Evolutionary conservation across 2,888 invertebrate species (phyloP).

Genomic region (Nomada goodeniana): DNA sequence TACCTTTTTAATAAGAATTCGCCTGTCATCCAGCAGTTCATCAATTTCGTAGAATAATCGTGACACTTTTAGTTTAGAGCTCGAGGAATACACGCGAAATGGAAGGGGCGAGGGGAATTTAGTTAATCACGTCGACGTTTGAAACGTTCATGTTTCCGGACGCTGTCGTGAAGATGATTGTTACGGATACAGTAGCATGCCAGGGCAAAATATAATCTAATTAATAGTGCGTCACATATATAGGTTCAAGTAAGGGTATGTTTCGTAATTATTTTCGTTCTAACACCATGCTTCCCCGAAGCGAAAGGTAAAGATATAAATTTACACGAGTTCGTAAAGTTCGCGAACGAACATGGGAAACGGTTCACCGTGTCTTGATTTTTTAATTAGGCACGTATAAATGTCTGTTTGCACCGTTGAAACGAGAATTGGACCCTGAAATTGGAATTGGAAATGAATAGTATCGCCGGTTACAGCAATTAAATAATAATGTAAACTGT

Average conservation of each 20-base stretch:
- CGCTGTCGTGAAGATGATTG: neutral
- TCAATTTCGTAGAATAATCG: neutral
- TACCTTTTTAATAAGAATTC: no score
- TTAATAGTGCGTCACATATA: neutral
- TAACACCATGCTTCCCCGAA: neutral
- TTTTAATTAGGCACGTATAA: neutral
- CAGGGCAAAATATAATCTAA: neutral
- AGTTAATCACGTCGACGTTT: slow-evolving; percentile 10
- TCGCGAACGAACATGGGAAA: neutral
- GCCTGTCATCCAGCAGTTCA: neutral
- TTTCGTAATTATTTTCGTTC: neutral
- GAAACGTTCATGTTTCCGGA: neutral
- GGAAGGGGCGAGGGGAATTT: neutral
- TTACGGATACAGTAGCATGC: no score
- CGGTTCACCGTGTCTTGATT: neutral
- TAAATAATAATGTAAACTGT: no score
- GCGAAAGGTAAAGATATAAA: no score
- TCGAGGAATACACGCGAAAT: neutral
- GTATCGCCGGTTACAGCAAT: no score
- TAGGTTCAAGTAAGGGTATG: no score
- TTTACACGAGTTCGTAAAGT: no score
- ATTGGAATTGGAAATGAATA: no score
- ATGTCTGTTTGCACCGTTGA: no score
- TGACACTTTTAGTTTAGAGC: neutral
- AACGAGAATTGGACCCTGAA: neutral